Evolutionary conservation across 2,797 vertebrate genomes (phyloP), one percentile per base, ranked within the genome.

Genomic region (Macroramphosus scolopax): DNA sequence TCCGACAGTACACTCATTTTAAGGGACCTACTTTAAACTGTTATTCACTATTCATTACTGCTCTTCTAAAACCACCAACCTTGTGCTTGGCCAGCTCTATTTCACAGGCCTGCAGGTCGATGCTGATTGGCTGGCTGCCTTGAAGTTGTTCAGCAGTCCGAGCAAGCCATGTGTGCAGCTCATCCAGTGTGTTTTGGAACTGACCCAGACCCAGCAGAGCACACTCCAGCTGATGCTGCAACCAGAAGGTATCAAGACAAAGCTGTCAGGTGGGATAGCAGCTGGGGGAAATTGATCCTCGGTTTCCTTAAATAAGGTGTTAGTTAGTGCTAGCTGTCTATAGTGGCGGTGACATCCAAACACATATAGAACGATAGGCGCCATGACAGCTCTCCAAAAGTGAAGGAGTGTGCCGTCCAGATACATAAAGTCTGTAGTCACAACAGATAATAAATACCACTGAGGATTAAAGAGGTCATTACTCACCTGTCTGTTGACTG

Each of bases 1-100:
- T n/a, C n/a, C n/a, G n/a, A n/a, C n/a, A n/a, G n/a, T n/a, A n/a
- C n/a, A n/a, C n/a, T n/a, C 7, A 1, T 32, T 5, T 8, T n/a
- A 5, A 34, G 8, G 8, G 4, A 5, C 12, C 24, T 34, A 33
- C 8, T 30, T 17, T 43, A 1, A 36, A 14, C 8, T 24, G 5
- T 8, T 8, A 16, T 12, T 50, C 7, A 10, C 6, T 30, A 3
- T n/a, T n/a, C 8, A 33, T 20, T 3, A 30, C 5, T 15, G 8
- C 32, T 24, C 44, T 46, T 8, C 17, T n/a, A 25, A 6, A 5
- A 43, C 2, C 16, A 63, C 71, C 15, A 34, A 95, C 94, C 91
- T 92, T 93, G 82, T 95, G 93, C 73, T 95, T 96, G 51, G 93
- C 93, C 81, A 95, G 84, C 80, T 95, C 91, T 32, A 96, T 93